Conservation (phyloP, 2,888 invertebrate species). For the Melinaea menophilus region DNA sequence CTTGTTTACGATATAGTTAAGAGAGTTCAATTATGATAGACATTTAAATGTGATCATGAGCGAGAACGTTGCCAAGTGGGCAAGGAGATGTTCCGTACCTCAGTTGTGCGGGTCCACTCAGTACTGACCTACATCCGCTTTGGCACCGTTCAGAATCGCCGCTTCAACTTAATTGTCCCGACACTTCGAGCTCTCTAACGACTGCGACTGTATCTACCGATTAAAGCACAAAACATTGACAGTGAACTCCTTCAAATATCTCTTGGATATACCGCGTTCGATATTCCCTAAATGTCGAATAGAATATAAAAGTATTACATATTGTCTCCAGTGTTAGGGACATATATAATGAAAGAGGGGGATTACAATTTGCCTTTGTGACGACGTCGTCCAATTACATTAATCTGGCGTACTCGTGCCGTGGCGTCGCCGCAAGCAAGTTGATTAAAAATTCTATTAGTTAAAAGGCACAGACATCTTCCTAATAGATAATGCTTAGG, state of each 20-base stretch:
- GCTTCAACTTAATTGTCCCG: conserved; percentile 78
- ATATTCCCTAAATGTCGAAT: conserved; percentile 42
- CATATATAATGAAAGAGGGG: conserved; percentile 69
- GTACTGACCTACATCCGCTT: conserved; percentile 76
- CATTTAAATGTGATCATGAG: conserved; percentile 32
- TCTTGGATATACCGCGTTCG: conserved; percentile 48
- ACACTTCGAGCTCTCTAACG: conserved; percentile 75
- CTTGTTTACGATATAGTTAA: conserved; percentile 25
- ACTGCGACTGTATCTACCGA: conserved; percentile 73
- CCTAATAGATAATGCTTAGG: conserved; percentile 71
- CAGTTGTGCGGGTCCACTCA: conserved; percentile 65
- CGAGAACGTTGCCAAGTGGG: conserved; percentile 55
- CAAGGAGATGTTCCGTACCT: conserved; percentile 57
- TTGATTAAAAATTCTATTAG: conserved; percentile 78
- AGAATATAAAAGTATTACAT: conserved; percentile 60
- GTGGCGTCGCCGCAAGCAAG: conserved; percentile 67
- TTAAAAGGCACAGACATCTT: conserved; percentile 71
- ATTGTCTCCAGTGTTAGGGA: conserved; percentile 61
- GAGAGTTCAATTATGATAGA: conserved; percentile 25
- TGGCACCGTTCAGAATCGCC: conserved; percentile 76
- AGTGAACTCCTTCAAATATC: conserved; percentile 49
- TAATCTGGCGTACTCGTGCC: conserved; percentile 65
- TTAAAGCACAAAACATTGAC: conserved; percentile 62
- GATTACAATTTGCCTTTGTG: conserved; percentile 78
- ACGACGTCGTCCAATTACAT: conserved; percentile 76